These are phyloP conservation scores for Agrilus mali DNA, from an alignment of 2,888 invertebrate genomes.

Conservation along the genomic window DNA sequence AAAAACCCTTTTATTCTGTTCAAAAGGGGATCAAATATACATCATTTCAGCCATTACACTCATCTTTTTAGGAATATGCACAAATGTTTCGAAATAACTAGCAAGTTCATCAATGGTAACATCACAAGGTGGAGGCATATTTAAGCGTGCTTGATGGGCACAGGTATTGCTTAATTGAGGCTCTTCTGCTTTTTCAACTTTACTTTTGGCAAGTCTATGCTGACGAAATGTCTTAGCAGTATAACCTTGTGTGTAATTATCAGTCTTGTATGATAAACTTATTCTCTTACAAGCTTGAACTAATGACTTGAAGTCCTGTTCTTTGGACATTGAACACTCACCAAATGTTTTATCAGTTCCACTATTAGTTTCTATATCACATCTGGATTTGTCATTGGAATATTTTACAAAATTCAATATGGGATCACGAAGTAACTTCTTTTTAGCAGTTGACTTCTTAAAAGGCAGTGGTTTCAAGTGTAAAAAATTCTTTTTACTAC, in stretches of 20 bases:
- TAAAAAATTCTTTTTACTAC: too few species aligned
- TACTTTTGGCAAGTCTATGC: conserved; percentile 17
- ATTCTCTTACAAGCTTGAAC: conserved; percentile 31
- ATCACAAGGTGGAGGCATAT: conserved; percentile 59
- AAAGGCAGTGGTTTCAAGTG: too few species aligned
- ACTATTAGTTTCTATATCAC: not conserved
- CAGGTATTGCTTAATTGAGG: conserved; percentile 38
- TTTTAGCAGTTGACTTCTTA: conserved; percentile 3
- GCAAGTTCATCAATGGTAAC: conserved; percentile 89
- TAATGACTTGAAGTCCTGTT: conserved; percentile 31
- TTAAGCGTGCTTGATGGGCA: conserved; percentile 60
- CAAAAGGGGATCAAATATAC: conserved; percentile 61
- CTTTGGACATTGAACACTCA: conserved; percentile 20
- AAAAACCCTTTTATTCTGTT: not conserved
- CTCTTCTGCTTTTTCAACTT: conserved; percentile 9
- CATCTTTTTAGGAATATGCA: conserved; percentile 96
- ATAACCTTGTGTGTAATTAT: conserved; percentile 20
- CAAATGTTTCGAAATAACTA: conserved; percentile 89
- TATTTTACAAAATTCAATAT: conserved; percentile 4
- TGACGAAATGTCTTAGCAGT: conserved; percentile 24
- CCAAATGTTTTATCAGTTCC: conserved; percentile 24
- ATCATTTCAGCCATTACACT: conserved; percentile 97
- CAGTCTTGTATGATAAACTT: conserved; percentile 24
- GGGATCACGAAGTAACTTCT: not conserved
- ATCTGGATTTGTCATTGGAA: conserved; percentile 2